Conservation (phyloP, 2,113 vertebrate genomes). For the Solenodon paradoxus region DNA sequence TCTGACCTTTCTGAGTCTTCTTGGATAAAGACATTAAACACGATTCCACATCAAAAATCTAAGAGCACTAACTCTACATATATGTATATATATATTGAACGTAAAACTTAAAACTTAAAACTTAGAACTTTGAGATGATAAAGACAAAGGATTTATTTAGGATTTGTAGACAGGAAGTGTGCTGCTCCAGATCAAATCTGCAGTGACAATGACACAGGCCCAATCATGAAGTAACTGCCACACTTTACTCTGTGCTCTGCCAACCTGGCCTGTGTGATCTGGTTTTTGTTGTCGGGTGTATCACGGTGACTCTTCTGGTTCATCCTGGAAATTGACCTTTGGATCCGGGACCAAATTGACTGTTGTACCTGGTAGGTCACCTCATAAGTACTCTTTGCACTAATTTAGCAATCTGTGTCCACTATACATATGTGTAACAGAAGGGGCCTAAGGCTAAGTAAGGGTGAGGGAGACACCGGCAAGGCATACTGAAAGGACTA, state of each 20-base stretch:
- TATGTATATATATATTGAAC: not conserved
- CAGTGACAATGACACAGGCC: not conserved
- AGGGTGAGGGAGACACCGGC: not conserved
- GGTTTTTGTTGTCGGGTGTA: conserved; percentile 55
- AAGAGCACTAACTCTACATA: not conserved
- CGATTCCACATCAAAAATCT: conserved; percentile 10
- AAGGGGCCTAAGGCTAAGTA: not conserved
- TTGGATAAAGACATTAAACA: conserved; percentile 10
- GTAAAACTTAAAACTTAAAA: too few relatives aligned
- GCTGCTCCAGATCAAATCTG: not conserved
- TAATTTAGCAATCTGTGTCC: not conserved
- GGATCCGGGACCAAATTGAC: conserved; percentile 60
- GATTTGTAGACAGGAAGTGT: not conserved
- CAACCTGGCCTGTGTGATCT: not conserved
- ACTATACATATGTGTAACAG: not conserved
- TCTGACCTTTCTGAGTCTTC: not conserved
- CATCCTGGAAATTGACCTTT: conserved; percentile 45
- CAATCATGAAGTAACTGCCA: not conserved
- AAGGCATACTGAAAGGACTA: not conserved
- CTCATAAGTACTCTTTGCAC: not conserved
- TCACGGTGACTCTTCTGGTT: conserved; percentile 52
- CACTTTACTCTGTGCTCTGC: not conserved
- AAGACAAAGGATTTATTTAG: conserved; percentile 11
- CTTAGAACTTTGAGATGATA: not conserved
- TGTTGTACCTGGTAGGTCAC: conserved; percentile 66